A percentile compares a stretch with the other conserved stretches of the same genome.
phyloP scores from a whole-genome alignment of 2,888 invertebrate species.

The Noctua janthe region DNA sequence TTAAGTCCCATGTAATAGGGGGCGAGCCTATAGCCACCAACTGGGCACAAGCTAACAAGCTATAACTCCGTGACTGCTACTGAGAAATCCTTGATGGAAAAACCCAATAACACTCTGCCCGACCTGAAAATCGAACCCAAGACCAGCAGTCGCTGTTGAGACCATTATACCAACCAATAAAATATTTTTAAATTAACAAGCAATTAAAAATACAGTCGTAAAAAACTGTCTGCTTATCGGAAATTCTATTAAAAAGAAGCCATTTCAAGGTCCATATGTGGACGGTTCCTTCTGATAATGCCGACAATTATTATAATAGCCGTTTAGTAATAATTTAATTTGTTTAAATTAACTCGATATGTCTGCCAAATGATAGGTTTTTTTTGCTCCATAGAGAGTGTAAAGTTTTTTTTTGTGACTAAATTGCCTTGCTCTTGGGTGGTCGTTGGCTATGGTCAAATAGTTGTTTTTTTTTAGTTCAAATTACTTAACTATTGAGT shows the following conservation, averaged over 20 bases:
- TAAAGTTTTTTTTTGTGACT: conserved; percentile 31
- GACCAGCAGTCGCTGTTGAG: not conserved
- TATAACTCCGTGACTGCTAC: not conserved
- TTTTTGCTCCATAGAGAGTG: conserved; percentile 30
- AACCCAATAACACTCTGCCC: not conserved
- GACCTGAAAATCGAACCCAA: not conserved
- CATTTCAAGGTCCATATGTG: conserved; percentile 28
- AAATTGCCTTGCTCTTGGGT: conserved; percentile 37
- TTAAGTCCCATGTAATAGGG: not conserved
- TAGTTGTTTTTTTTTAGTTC: not conserved
- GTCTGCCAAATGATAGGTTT: conserved; percentile 24
- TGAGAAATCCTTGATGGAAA: not conserved
- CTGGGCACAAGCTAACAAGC: not conserved
- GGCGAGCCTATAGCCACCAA: not conserved
- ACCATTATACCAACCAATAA: not conserved
- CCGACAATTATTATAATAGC: conserved; percentile 40
- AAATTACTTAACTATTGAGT: conserved; percentile 5
- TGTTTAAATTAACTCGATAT: conserved; percentile 44
- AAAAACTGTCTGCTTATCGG: not conserved
- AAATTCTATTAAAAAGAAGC: conserved; percentile 30
- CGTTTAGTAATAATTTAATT: conserved; percentile 31
- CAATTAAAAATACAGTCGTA: not conserved
- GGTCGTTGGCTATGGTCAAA: conserved; percentile 24
- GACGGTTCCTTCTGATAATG: conserved; percentile 11
- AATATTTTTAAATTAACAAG: conserved; percentile 16